Percentiles rank a stretch among this genome's conserved stretches.
These are phyloP conservation scores for Macrosiphum euphorbiae DNA, from an alignment of 2,888 invertebrate species.

Conservation along the genomic window DNA sequence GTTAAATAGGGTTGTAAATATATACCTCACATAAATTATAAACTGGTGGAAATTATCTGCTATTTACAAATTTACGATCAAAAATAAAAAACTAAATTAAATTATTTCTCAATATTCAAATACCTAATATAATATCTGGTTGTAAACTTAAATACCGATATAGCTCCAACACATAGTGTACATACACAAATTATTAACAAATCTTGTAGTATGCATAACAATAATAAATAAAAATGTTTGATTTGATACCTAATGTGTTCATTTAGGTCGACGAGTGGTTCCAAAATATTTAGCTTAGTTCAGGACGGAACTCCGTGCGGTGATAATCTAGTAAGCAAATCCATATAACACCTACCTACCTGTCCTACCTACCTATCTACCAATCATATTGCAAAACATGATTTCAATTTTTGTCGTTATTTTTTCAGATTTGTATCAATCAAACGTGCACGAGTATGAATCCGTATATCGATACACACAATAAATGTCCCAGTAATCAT, in stretches of 20 bases:
- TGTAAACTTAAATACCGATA: background rate
- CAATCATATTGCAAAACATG: background rate
- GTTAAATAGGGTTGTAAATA: background rate
- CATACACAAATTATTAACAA: background rate
- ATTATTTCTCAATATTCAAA: background rate
- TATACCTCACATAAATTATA: background rate
- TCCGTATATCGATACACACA: constrained; percentile 86
- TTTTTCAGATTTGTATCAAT: constrained; percentile 84
- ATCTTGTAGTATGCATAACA: background rate
- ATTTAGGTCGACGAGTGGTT: constrained; percentile 81
- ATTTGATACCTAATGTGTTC: constrained; percentile 20
- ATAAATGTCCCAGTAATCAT: constrained; percentile 91
- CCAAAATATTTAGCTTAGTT: constrained; percentile 83
- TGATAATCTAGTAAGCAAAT: constrained; percentile 79
- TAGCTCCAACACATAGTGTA: background rate
- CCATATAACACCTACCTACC: background rate
- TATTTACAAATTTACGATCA: background rate
- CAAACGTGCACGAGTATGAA: constrained; percentile 91
- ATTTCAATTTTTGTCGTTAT: background rate
- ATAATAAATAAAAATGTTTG: background rate
- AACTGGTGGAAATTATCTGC: background rate
- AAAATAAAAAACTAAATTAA: background rate
- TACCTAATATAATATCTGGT: background rate
- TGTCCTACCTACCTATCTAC: too few relatives aligned
- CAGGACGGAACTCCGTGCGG: constrained; percentile 95